Percentiles rank a stretch among this genome's conserved stretches.
Conservation (phyloP, 2,888 invertebrate species). For the Pycnomerus fuliginosus region DNA sequence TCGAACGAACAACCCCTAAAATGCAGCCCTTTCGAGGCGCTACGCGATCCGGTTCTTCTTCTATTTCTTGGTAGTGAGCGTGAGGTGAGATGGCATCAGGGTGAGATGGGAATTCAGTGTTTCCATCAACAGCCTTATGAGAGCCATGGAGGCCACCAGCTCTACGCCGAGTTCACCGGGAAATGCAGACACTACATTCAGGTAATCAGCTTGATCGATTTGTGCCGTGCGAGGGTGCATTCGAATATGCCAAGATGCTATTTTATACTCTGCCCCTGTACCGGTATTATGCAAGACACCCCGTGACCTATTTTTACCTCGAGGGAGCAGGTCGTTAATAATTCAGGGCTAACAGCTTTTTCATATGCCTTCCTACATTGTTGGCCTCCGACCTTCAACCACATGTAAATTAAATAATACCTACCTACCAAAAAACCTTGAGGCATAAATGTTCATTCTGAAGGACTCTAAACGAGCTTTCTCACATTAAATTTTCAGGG, state of each 20-base stretch:
- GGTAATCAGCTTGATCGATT: slow-evolving; percentile 46
- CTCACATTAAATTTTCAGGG: too few relatives aligned
- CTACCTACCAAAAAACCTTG: too few relatives aligned
- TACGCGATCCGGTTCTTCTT: slow-evolving; percentile 14
- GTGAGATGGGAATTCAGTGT: slow-evolving; percentile 26
- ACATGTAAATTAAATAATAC: too few relatives aligned
- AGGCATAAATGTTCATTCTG: too few relatives aligned
- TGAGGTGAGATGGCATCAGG: slow-evolving; percentile 24
- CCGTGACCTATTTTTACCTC: slow-evolving; percentile 18
- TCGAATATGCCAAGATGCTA: neutral
- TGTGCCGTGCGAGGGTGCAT: slow-evolving; percentile 12
- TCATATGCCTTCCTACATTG: too few relatives aligned
- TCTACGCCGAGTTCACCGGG: slow-evolving; percentile 49
- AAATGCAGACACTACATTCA: slow-evolving; percentile 50
- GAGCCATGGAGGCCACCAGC: slow-evolving; percentile 51
- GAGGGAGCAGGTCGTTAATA: too few relatives aligned
- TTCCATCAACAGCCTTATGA: slow-evolving; percentile 22
- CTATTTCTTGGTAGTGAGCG: slow-evolving; percentile 7
- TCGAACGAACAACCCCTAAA: slow-evolving; percentile 17
- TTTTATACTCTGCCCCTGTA: too few relatives aligned
- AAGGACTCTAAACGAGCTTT: too few relatives aligned
- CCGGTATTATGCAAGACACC: too few relatives aligned
- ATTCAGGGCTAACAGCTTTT: too few relatives aligned
- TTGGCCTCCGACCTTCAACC: too few relatives aligned
- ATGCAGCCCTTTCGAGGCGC: slow-evolving; percentile 19